Base-by-base conservation (phyloP, 2,113 vertebrate genomes). In the Prolemur simus region DNA sequence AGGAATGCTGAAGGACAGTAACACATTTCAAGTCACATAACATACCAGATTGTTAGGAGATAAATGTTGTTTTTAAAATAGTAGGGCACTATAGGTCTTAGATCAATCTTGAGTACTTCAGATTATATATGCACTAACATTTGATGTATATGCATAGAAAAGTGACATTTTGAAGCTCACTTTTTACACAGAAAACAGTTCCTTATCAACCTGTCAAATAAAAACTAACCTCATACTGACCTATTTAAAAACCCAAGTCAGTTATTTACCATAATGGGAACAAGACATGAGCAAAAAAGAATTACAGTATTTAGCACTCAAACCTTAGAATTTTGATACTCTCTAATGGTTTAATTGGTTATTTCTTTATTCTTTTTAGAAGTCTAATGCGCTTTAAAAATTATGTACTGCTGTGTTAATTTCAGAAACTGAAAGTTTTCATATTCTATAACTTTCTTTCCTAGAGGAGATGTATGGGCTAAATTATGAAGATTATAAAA, bases 21-120 rank as follows among this genome's bases (percentile, higher is more conserved):
- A 97, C 84, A 74, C 92, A 76, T 93, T 97, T 97, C 87, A 91
- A 87, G 21, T 83, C 71, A 63, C 21, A 29, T 92, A 73, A 69
- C n/a, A 78, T 86, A 73, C 45, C 87, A 95, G 64, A 96, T 93
- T 96, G 49, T 86, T 96, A 89, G 37, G n/a, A 95, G 93, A 80
- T 58, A 96, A 69, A 66, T 63, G 68, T 77, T 89, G 18, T 84
- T 93, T 87, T 95, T 81, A 63, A 96, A 95, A 89, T 86, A 83
- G 85, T 49, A 64, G 23, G 93, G 56, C 17, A 76, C 52, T 74
- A 5, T 74, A 93, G 37, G 52, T 76, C 47, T 97, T 95, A 96
- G 56, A 80, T 94, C 71, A 71, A 23, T 92, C 49, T 71, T 92
- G 39, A 94, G 14, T 58, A 27, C 47, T 89, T 89, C 37, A 83